Conservation (phyloP, 2,888 invertebrate species). For the Melipona bicolor region DNA sequence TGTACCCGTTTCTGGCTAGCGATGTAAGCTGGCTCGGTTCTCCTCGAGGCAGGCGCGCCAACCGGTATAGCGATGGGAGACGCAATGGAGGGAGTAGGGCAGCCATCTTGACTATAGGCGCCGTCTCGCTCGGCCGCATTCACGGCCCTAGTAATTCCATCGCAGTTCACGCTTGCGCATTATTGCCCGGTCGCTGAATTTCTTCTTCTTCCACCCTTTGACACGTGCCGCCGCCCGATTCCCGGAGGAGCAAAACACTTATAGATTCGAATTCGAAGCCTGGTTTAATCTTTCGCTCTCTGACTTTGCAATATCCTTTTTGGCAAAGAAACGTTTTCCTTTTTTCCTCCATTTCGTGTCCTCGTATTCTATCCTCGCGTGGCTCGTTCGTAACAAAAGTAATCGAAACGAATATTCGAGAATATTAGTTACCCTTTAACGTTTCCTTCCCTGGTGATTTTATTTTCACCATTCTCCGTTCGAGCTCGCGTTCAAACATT, state of each 20-base stretch:
- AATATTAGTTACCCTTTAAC: neutral
- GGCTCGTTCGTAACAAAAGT: conserved; percentile 23
- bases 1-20: conserved; percentile 58
- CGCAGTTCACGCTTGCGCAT: conserved; percentile 72
- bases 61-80: conserved; percentile 45
- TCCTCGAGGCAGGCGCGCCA: conserved; percentile 45
- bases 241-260: conserved; percentile 71
- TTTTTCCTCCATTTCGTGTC: neutral
- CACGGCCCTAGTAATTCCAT: conserved; percentile 25
- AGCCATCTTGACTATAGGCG: conserved; percentile 50
- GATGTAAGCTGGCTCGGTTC: conserved; percentile 40
- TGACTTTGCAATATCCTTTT: conserved; percentile 43
- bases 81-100: conserved; percentile 40
- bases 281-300: conserved; percentile 49
- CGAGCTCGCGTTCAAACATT: neutral
- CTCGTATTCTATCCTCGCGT: conserved; percentile 14
- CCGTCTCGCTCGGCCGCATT: conserved; percentile 45
- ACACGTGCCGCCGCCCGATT: conserved; percentile 77
- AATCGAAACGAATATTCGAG: neutral
- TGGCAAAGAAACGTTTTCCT: neutral
- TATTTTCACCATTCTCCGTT: neutral
- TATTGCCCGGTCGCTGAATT: conserved; percentile 46
- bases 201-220: conserved; percentile 73
- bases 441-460: neutral
- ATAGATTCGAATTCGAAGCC: conserved; percentile 68